Evolutionary conservation across 2,113 vertebrate genomes (phyloP).

Genomic region (Chaetops frenatus): DNA sequence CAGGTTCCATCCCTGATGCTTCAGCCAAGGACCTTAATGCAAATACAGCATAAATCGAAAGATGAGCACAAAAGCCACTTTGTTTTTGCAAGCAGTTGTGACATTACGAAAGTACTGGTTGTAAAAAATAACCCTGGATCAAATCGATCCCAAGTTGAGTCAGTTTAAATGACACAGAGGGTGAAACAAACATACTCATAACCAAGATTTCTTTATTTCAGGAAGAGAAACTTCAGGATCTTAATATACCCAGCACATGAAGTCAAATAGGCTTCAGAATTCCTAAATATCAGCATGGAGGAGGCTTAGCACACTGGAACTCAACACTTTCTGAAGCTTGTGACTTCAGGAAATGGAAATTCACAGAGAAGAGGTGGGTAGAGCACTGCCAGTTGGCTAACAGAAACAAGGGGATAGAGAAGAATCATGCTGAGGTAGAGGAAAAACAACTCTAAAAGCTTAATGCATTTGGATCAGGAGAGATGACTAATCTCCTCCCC

Average conservation of each 20-base stretch:
- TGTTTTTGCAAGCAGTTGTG: not conserved
- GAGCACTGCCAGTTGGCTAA: constrained; percentile 1
- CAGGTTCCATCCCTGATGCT: not conserved
- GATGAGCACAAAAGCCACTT: not conserved
- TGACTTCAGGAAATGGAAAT: constrained; percentile 26
- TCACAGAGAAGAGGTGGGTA: not conserved
- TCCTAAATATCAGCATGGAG: not conserved
- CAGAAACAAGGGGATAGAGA: not conserved
- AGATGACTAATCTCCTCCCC: constrained; percentile 28
- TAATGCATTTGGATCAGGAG: constrained; percentile 3
- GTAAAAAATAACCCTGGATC: not conserved
- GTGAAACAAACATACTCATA: not conserved
- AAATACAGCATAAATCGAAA: not conserved
- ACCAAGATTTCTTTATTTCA: not conserved
- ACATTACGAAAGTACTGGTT: not conserved
- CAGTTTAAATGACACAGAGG: not conserved
- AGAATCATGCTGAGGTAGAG: constrained; percentile 34
- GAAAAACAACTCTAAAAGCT: constrained; percentile 4
- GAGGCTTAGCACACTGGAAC: not conserved
- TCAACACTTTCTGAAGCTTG: not conserved
- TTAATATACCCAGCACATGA: not conserved
- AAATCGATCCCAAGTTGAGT: not conserved
- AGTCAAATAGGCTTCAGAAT: not conserved
- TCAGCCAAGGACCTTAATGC: not conserved
- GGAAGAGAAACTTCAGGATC: not conserved